Evolutionary conservation across 1,140 invertebrate species (phyloP).

Genomic region (Glossosoma conforme): DNA sequence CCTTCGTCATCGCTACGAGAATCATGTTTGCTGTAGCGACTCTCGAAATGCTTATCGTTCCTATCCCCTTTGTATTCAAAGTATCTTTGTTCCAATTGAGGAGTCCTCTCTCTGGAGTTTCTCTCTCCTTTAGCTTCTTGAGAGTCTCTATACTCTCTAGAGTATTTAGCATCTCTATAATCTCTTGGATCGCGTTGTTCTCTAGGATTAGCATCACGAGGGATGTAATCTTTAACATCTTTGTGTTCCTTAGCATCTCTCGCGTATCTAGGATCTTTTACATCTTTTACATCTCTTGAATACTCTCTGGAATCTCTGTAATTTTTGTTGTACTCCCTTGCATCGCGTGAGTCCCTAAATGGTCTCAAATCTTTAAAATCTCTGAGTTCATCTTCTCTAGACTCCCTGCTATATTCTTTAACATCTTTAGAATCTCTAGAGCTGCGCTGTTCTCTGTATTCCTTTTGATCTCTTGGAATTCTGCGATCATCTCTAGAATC

Average conservation of each 20-base stretch:
- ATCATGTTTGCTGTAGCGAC: slow-evolving; percentile 28
- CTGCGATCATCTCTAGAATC: slow-evolving; percentile 18
- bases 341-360: slow-evolving; percentile 11
- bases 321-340: slow-evolving; percentile 21
- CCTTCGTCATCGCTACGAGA: slow-evolving; percentile 30
- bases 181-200: slow-evolving; percentile 21
- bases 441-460: slow-evolving; percentile 10
- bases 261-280: slow-evolving; percentile 6
- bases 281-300: slow-evolving; percentile 17
- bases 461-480: slow-evolving; percentile 12
- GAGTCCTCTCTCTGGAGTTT: slow-evolving; percentile 26
- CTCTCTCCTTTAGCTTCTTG: slow-evolving; percentile 15
- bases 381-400: slow-evolving; percentile 9
- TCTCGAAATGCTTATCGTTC: slow-evolving; percentile 30
- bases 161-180: not conserved
- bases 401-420: slow-evolving; percentile 8
- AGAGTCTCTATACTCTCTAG: slow-evolving; percentile 4
- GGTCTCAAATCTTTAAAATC: slow-evolving; percentile 20
- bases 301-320: slow-evolving; percentile 15
- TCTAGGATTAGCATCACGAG: slow-evolving; percentile 18
- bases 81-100: slow-evolving; percentile 28
- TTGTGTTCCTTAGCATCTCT: slow-evolving; percentile 17
- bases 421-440: slow-evolving; percentile 16
- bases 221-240: slow-evolving; percentile 15
- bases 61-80: slow-evolving; percentile 29